Conservation (phyloP, 2,113 vertebrate species). For the Catharus bicknelli region DNA sequence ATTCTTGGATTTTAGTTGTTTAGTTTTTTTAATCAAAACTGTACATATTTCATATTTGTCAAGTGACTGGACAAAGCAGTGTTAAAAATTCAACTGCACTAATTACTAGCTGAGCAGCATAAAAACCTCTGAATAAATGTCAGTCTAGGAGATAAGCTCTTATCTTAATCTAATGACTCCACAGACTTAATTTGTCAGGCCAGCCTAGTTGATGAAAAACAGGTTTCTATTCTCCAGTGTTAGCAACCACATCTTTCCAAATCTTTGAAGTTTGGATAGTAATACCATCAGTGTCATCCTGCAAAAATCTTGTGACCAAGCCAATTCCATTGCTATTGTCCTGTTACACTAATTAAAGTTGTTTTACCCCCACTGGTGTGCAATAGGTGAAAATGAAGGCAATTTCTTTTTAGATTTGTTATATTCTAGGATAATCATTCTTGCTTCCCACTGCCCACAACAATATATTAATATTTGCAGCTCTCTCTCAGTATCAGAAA, state of each 20-base stretch:
- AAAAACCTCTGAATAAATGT: slow-evolving; percentile 95
- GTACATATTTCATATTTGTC: slow-evolving; percentile 57
- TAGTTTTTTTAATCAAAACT: slow-evolving; percentile 11
- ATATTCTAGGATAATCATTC: slow-evolving; percentile 60
- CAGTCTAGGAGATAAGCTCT: slow-evolving; percentile 94
- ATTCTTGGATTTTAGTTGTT: neutral
- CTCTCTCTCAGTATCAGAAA: slow-evolving; percentile 21
- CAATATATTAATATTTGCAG: slow-evolving; percentile 29
- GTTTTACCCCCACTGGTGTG: slow-evolving; percentile 62
- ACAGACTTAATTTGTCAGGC: slow-evolving; percentile 96
- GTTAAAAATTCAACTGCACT: slow-evolving; percentile 88
- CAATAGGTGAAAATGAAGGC: slow-evolving; percentile 69
- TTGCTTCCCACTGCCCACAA: neutral
- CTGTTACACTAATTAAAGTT: slow-evolving; percentile 77
- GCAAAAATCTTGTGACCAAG: slow-evolving; percentile 81
- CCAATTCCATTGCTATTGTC: slow-evolving; percentile 84
- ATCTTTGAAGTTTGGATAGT: slow-evolving; percentile 83
- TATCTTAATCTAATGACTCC: slow-evolving; percentile 99
- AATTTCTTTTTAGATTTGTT: slow-evolving; percentile 73
- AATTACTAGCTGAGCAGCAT: slow-evolving; percentile 91
- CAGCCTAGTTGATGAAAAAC: slow-evolving; percentile 85
- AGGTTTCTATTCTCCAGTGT: slow-evolving; percentile 87
- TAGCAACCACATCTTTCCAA: slow-evolving; percentile 89
- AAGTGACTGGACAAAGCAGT: slow-evolving; percentile 77
- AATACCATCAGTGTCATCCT: slow-evolving; percentile 82